These are phyloP conservation scores for Axinella damicornis DNA, from an alignment of 37 sponge, comb jelly and placozoan species.

Conservation along the genomic window DNA sequence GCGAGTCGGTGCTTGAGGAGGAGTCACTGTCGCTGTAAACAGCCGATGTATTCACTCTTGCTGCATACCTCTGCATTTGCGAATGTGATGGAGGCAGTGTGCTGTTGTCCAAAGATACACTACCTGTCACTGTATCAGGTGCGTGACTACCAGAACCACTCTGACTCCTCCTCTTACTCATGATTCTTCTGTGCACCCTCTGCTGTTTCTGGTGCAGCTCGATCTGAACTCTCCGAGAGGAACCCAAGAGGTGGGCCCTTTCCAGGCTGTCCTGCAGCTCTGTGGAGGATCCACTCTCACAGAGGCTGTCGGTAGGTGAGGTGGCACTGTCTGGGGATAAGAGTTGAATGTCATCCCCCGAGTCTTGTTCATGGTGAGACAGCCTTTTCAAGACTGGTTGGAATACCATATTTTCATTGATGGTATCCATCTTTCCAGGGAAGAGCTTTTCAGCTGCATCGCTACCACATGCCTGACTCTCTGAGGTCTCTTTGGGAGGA, in stretches of 20 bases:
- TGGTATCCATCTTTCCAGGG: too few species aligned
- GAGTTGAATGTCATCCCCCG: not conserved
- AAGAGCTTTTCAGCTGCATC: too few species aligned
- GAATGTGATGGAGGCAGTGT: too few species aligned
- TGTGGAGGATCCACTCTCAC: not conserved
- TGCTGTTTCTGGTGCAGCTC: not conserved
- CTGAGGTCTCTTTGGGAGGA: too few species aligned
- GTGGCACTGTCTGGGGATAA: constrained; percentile 6
- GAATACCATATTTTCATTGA: constrained; percentile 1
- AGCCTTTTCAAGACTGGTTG: not conserved
- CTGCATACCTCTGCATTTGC: too few species aligned
- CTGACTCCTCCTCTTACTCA: too few species aligned
- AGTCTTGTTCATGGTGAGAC: not conserved
- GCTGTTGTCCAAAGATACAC: too few species aligned
- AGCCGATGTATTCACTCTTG: not conserved
- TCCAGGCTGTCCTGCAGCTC: not conserved
- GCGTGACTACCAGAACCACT: too few species aligned
- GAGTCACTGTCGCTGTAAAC: not conserved
- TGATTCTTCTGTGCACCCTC: too few species aligned
- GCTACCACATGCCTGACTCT: too few species aligned
- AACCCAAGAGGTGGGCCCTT: not conserved
- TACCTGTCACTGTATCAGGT: too few species aligned
- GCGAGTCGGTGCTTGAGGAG: not conserved
- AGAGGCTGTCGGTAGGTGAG: constrained; percentile 4
- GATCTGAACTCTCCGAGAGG: not conserved